Conservation (phyloP, 2,113 vertebrate genomes). For the Xenopus borealis region DNA sequence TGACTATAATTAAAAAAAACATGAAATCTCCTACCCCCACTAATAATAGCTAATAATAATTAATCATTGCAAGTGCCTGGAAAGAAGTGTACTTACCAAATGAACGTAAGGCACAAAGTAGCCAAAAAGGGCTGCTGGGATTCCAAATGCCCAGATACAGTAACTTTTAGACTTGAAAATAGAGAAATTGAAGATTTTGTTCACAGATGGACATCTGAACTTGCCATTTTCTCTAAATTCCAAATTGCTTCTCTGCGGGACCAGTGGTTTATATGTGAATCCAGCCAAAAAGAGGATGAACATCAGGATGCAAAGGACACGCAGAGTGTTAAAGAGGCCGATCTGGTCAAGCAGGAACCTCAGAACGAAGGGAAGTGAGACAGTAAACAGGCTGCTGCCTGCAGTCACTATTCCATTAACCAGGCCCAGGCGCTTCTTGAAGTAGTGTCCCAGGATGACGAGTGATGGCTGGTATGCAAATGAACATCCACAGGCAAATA, state of each 20-base stretch:
- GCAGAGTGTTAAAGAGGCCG: constrained; percentile 72
- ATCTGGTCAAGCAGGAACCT: constrained; percentile 59
- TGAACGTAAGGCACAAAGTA: constrained; percentile 98
- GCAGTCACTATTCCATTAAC: constrained; percentile 96
- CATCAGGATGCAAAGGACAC: constrained; percentile 80
- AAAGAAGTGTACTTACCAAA: constrained; percentile 73
- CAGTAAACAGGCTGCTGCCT: constrained; percentile 89
- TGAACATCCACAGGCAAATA: constrained; percentile 93
- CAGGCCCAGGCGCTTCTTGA: constrained; percentile 90
- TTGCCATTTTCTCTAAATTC: constrained; percentile 55
- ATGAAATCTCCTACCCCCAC: too few species aligned
- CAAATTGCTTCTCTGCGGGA: constrained; percentile 54
- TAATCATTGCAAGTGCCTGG: too few species aligned
- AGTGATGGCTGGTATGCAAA: constrained; percentile 95
- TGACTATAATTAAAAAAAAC: too few species aligned
- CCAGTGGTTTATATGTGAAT: constrained; percentile 83
- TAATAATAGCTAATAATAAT: too few species aligned
- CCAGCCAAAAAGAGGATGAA: constrained; percentile 86
- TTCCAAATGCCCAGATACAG: constrained; percentile 89
- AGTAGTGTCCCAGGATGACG: constrained; percentile 94
- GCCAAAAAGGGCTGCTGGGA: constrained; percentile 90
- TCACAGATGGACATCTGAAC: constrained; percentile 56
- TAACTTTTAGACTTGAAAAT: constrained; percentile 88
- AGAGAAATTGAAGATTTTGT: constrained; percentile 79
- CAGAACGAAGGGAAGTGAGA: constrained; percentile 80